Evolutionary conservation across 2,113 vertebrate species (phyloP).

Genomic region (Tor tambroides): DNA sequence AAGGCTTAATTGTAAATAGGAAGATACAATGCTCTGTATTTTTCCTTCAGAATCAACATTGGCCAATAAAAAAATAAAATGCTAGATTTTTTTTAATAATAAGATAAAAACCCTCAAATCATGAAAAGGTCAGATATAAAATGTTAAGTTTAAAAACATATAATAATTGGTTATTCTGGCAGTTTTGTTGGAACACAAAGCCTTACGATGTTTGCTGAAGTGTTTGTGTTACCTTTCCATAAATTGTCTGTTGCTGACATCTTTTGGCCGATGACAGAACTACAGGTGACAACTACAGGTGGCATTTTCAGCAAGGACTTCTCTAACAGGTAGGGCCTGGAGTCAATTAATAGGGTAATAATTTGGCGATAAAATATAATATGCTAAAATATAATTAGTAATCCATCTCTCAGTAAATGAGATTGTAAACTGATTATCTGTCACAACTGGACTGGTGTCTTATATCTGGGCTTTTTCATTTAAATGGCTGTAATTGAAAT

Average conservation of each 20-base stretch:
- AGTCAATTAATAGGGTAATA: neutral
- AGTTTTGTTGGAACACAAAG: neutral
- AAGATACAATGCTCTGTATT: neutral
- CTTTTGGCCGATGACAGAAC: slow-evolving; percentile 22
- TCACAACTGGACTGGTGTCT: neutral
- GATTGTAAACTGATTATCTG: neutral
- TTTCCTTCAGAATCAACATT: too few species aligned
- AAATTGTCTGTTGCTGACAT: slow-evolving; percentile 1
- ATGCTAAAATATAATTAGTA: too few species aligned
- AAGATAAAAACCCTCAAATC: too few species aligned
- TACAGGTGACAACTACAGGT: neutral
- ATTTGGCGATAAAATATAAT: too few species aligned
- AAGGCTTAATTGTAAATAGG: neutral
- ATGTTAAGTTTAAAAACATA: too few species aligned
- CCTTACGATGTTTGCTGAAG: too few species aligned
- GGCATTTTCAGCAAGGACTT: neutral
- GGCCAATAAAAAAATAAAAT: too few species aligned
- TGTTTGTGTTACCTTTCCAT: neutral
- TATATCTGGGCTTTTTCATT: neutral
- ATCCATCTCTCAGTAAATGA: too few species aligned
- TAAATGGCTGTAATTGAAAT: too few species aligned
- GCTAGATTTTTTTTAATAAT: too few species aligned
- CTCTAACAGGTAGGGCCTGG: neutral
- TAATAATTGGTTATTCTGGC: too few species aligned
- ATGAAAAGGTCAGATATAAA: neutral